Conservation (phyloP, 2,797 vertebrate species). For the Fistularia commersonii region DNA sequence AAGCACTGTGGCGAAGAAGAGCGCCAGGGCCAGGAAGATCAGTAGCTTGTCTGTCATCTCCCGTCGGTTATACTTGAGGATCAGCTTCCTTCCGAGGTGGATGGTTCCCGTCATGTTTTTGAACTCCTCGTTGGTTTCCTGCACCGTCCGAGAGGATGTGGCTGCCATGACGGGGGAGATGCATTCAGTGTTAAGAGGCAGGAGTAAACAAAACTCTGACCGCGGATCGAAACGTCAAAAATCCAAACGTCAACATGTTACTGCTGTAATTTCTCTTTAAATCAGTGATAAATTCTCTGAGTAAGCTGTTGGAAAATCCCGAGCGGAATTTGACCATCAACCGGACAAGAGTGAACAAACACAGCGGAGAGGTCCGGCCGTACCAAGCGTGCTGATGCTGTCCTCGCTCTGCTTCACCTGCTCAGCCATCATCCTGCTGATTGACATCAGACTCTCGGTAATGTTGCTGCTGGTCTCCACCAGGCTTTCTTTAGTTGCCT, state of each 20-base stretch:
- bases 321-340: too few relatives aligned
- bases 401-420: slow-evolving; percentile 92
- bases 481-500: slow-evolving; percentile 86
- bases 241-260: too few relatives aligned
- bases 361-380: background rate
- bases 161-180: slow-evolving; percentile 46
- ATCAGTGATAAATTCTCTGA: too few relatives aligned
- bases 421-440: slow-evolving; percentile 94
- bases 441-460: slow-evolving; percentile 90
- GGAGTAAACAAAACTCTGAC: too few relatives aligned
- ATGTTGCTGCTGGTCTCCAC: slow-evolving; percentile 87
- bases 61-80: slow-evolving; percentile 92
- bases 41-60: slow-evolving; percentile 95
- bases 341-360: too few relatives aligned
- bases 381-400: slow-evolving; percentile 84
- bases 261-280: slow-evolving; percentile 3
- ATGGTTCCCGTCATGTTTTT: slow-evolving; percentile 93
- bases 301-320: too few relatives aligned
- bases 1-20: slow-evolving; percentile 91
- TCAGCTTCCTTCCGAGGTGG: slow-evolving; percentile 89
- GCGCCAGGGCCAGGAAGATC: slow-evolving; percentile 89
- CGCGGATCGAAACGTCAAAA: too few relatives aligned
- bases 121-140: slow-evolving; percentile 92
- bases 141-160: slow-evolving; percentile 88
- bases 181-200: background rate